Percentiles rank a stretch among this genome's conserved stretches.
phyloP scores from a whole-genome alignment of 2,797 vertebrate species.

The Phrynocephalus vlangalii region DNA sequence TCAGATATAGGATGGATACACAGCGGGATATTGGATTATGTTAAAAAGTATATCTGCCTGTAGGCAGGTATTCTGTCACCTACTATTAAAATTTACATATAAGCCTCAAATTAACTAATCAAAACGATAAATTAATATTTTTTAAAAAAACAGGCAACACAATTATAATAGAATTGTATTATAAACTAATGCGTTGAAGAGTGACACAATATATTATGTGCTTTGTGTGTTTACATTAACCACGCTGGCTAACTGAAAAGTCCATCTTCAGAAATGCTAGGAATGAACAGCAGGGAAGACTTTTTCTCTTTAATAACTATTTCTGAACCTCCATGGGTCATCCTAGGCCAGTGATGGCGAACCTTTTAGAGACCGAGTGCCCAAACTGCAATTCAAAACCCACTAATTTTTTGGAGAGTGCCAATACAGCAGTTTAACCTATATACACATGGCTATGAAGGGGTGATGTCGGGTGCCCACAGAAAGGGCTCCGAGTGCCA shows the following conservation, averaged over 20 bases:
- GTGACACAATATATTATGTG: too few species aligned
- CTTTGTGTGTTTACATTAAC: neutral
- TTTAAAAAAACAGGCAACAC: neutral
- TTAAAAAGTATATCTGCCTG: neutral
- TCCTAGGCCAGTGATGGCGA: too few species aligned
- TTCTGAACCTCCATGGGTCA: neutral
- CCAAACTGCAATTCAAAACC: too few species aligned
- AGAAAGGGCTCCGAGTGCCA: too few species aligned
- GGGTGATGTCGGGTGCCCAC: too few species aligned
- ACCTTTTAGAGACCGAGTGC: too few species aligned
- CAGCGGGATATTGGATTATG: neutral
- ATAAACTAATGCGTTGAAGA: neutral
- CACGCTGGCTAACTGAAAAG: neutral
- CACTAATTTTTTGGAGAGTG: too few species aligned
- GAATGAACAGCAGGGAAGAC: neutral
- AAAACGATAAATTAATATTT: neutral
- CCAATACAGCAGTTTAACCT: too few species aligned
- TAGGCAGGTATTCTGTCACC: neutral
- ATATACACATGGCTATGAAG: too few species aligned
- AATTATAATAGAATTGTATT: neutral
- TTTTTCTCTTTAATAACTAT: neutral
- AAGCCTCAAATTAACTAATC: too few species aligned
- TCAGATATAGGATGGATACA: neutral
- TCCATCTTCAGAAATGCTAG: neutral
- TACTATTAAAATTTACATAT: neutral